Evolutionary conservation across 2,797 vertebrate genomes (phyloP).

Genomic region (Mormyrops attenuatus): DNA sequence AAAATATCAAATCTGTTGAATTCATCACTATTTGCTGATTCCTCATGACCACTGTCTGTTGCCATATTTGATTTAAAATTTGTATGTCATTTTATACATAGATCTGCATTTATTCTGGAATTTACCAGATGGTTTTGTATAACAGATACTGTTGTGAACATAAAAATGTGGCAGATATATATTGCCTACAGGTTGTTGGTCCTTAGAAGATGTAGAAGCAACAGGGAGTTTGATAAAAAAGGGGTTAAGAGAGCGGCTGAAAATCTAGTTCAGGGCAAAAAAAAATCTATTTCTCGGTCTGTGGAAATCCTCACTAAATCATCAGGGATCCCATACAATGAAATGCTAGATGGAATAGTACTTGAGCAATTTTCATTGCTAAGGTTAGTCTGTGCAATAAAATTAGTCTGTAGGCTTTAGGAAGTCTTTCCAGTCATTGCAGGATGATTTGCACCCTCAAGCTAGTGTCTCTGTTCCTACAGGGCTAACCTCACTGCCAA

Average conservation of each 20-base stretch:
- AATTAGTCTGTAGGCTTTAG: neutral
- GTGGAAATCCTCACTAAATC: neutral
- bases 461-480: neutral
- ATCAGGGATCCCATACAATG: neutral
- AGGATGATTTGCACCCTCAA: neutral
- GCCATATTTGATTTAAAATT: neutral
- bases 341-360: neutral
- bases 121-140: neutral
- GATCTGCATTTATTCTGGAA: neutral
- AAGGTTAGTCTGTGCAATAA: neutral
- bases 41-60: neutral
- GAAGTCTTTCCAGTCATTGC: neutral
- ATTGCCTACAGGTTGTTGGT: neutral
- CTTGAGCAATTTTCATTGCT: neutral
- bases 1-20: neutral
- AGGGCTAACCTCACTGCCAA: neutral
- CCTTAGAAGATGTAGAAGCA: neutral
- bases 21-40: neutral
- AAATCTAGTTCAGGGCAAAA: neutral
- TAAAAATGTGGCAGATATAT: neutral
- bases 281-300: neutral
- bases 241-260: neutral
- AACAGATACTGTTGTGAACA: neutral
- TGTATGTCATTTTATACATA: neutral
- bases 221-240: neutral